A percentile compares a stretch with the other conserved stretches of the same genome.
phyloP scores from a whole-genome alignment of 2,797 vertebrate genomes.

The Tadarida brasiliensis region DNA sequence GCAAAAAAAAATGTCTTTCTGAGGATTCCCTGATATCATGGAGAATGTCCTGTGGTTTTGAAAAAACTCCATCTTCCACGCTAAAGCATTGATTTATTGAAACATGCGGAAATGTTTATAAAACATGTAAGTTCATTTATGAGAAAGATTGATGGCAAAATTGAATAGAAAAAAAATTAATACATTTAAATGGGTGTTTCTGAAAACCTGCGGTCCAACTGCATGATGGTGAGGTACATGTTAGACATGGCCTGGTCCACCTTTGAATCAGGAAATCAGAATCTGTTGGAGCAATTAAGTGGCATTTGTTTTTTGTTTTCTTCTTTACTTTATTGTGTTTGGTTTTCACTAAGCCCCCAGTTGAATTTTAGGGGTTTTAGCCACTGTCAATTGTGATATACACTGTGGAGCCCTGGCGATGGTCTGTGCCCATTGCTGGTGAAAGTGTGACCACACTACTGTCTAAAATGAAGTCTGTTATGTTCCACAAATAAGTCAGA shows the following conservation, averaged over 20 bases:
- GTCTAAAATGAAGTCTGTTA: background rate
- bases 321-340: background rate
- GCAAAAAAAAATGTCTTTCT: background rate
- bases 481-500: too few relatives aligned
- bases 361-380: background rate
- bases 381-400: background rate
- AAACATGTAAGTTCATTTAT: background rate
- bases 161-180: background rate
- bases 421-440: background rate
- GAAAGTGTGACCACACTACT: background rate
- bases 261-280: background rate
- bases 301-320: background rate
- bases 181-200: background rate
- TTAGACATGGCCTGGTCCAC: background rate
- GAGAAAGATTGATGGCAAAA: background rate
- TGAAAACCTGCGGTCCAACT: background rate
- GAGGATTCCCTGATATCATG: background rate
- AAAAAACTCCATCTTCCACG: background rate
- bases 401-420: accelerated
- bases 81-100: background rate
- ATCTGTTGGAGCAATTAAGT: background rate
- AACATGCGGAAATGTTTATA: background rate
- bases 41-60: background rate
- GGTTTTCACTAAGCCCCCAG: background rate
- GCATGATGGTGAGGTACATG: background rate